Percentiles rank a stretch among this genome's conserved stretches.
Evolutionary conservation across 2,113 vertebrate species (phyloP).

Genomic region (Mungos mungo): DNA sequence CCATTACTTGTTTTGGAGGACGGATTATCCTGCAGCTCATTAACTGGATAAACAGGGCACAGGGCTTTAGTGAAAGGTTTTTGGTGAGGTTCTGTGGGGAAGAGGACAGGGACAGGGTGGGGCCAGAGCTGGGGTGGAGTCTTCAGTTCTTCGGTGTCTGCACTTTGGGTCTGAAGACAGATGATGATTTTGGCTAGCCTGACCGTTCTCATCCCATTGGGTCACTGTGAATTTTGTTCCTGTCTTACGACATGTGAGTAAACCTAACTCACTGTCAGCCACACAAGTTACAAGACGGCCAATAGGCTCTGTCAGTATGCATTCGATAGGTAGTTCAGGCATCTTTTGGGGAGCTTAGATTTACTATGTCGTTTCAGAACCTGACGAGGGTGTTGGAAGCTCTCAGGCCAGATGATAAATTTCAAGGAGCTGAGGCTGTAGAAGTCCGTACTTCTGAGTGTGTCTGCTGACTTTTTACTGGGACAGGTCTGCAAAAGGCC

Average conservation of each 20-base stretch:
- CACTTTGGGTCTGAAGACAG: background rate
- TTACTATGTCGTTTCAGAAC: background rate
- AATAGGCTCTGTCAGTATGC: too few species aligned
- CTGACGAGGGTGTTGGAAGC: background rate
- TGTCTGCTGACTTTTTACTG: background rate
- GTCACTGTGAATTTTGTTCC: background rate
- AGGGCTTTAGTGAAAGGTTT: background rate
- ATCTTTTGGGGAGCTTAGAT: background rate
- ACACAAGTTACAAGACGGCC: background rate
- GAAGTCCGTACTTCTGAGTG: background rate
- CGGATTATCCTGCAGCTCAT: constrained; percentile 45
- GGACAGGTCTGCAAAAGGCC: background rate
- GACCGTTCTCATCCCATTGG: background rate
- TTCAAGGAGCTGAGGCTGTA: background rate
- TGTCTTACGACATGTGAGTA: background rate
- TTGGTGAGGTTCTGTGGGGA: background rate
- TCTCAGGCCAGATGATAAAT: background rate
- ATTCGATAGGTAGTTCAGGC: background rate
- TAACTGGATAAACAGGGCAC: background rate
- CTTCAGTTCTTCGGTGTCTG: background rate
- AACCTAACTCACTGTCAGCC: background rate
- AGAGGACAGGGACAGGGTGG: background rate
- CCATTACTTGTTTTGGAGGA: constrained; percentile 34
- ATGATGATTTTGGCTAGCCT: background rate
- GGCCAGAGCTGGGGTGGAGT: background rate